A percentile compares a stretch with the other conserved stretches of the same genome.
These are phyloP conservation scores for Chromis chromis DNA, from an alignment of 2,797 vertebrate species.

Conservation along the genomic window DNA sequence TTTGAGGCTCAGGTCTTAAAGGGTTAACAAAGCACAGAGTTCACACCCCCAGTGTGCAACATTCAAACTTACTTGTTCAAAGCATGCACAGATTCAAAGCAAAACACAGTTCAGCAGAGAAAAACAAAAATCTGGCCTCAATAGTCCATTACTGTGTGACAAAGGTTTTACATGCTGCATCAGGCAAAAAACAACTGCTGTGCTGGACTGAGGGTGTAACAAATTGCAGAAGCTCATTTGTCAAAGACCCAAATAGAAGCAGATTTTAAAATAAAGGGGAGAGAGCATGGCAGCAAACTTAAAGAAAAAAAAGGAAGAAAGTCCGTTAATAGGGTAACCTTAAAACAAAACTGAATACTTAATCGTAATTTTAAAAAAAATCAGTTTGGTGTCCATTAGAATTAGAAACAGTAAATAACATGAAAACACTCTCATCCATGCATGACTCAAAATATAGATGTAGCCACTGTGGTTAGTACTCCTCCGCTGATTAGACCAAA, in stretches of 20 bases:
- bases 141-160: constrained; percentile 38
- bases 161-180: constrained; percentile 33
- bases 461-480: constrained; percentile 1
- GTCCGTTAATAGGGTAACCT: constrained; percentile 21
- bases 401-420: constrained; percentile 19
- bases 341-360: constrained; percentile 33
- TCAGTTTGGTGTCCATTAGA: background rate
- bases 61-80: constrained; percentile 18
- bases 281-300: constrained; percentile 7
- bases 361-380: background rate
- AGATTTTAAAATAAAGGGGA: constrained; percentile 15
- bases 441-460: constrained; percentile 15
- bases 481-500: constrained; percentile 10
- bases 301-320: background rate
- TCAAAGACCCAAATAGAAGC: constrained; percentile 29
- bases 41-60: constrained; percentile 2
- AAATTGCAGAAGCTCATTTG: constrained; percentile 41
- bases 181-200: background rate
- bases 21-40: constrained; percentile 4
- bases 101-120: constrained; percentile 15
- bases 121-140: constrained; percentile 8
- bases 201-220: background rate
- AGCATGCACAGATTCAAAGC: background rate
- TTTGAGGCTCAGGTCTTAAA: too few relatives aligned
- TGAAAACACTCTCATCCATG: constrained; percentile 6